Evolutionary conservation across 2,888 invertebrate species (phyloP), one percentile per base, ranked within the genome.

Genomic region (Hirtodrosophila alboralis): DNA sequence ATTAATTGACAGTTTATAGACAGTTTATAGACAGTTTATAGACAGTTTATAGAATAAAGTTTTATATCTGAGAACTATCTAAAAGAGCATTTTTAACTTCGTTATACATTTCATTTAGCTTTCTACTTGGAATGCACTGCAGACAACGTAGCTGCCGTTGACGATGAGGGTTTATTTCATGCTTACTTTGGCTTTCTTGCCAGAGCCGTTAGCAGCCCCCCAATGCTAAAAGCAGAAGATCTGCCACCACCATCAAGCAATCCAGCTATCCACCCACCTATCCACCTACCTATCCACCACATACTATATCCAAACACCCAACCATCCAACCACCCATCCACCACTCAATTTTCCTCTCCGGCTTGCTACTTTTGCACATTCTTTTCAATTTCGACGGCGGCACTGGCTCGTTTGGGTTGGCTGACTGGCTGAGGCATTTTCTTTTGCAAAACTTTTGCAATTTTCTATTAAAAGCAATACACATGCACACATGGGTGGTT

Each of bases 381-480:
- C 85, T 84, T 85, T 86, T 86, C 86, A 86, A 86, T 86, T 87
- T 86, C 65, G 45, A 52, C 76, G 72, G 62, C 75, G 60, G 47
- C 53, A 41, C 41, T 52, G 49, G 18, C 52, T 69, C 68, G 77
- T 65, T 83, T 75, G 70, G 83, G 79, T 81, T 78, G 79, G 73
- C 72, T 80, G 74, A 43, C 60, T 77, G 81, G 71, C 83, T 70
- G 53, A 78, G 75, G 83, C 83, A 85, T 83, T 86, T 80, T 86
- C 84, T 87, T 84, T 79, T 67, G 75, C 76, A 59, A 79, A 87
- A 84, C 84, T 86, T 86, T 87, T 84, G 81, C 86, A 86, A 86
- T 86, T 87, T 86, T 86, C 83, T 80, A 86, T 86, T 84, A 75
- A 84, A n/a, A 85, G 80, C 78, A 76, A 77, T 83, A 78, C 81